These are phyloP conservation scores for Pseudomugil gertrudae DNA, from an alignment of 2,797 vertebrate species.

Conservation along the genomic window DNA sequence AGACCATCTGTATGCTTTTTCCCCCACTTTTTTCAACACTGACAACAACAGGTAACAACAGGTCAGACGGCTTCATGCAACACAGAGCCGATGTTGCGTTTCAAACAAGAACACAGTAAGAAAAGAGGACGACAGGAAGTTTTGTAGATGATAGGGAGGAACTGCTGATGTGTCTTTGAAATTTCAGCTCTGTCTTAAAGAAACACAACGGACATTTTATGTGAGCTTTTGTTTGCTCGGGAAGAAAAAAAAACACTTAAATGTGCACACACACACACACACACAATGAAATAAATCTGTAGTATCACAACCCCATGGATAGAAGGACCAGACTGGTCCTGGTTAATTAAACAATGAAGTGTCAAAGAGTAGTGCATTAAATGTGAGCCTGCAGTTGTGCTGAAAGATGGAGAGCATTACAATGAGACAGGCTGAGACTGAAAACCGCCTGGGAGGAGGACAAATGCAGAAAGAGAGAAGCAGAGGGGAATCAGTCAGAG, in stretches of 20 bases:
- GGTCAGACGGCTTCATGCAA: constrained; percentile 23
- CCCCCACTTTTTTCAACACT: constrained; percentile 32
- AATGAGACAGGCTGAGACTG: constrained; percentile 10
- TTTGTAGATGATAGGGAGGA: constrained; percentile 9
- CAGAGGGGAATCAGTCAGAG: constrained; percentile 38
- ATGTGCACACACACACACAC: not conserved
- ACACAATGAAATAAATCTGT: not conserved
- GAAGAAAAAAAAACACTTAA: not conserved
- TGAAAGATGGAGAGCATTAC: constrained; percentile 8
- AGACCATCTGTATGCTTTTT: constrained; percentile 8
- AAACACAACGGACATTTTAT: not conserved
- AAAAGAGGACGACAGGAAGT: constrained; percentile 9
- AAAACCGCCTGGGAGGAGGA: constrained; percentile 31
- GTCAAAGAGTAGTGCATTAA: constrained; percentile 7
- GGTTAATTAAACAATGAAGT: constrained; percentile 22
- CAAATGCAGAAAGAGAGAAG: constrained; percentile 28
- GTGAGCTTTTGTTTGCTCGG: not conserved
- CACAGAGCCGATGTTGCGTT: constrained; percentile 23
- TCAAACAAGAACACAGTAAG: constrained; percentile 16
- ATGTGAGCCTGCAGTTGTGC: constrained; percentile 1
- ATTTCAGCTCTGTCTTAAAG: not conserved
- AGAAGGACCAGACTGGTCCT: not conserved
- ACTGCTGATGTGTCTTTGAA: constrained; percentile 6
- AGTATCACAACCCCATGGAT: not conserved
- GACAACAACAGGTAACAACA: no score